Evolutionary conservation across 2,113 vertebrate genomes (phyloP), one percentile per base, ranked within the genome.

Genomic region (Sander lucioperca): DNA sequence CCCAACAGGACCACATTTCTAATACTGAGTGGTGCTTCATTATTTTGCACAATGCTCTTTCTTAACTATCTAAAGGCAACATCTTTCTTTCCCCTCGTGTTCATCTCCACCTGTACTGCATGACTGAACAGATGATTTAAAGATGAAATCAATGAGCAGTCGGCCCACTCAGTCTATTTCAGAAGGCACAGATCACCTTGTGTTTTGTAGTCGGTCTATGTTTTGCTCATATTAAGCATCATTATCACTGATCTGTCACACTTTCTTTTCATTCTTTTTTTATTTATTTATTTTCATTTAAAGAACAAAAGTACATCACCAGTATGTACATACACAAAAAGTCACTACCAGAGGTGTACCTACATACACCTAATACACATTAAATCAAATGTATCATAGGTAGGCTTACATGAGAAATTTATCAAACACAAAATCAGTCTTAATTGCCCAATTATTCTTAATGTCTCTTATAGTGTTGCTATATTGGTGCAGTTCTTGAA

Each of bases 141-240:
- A 73, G 57, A 25, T 18, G 36, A 74, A 69, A 88, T 86, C 67
- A 57, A 70, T 86, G 66, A 75, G 64, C 6, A 33, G 25, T 64
- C 47, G 27, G 27, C 19, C 19, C 11, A n/a, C 65, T 74, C 53
- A 25, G 21, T 50, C 19, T 15, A 25, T 61, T 39, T 47, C 43
- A 68, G 2, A 5, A 47, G 30, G 6, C 21, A 27, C 13, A 47
- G 9, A 45, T 59, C 25, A 23, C 5, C 36, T 70, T 0, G 12
- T 51, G 27, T 79, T 76, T 62, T 62, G 7, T 39, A 5, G 43
- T 70, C 50, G 15, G 33, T 62, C 39, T 4, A 11, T 21, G 25
- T 65, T 67, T 47, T 74, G 12, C 21, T 67, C 21, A 12, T 0
- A 5, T 14, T 30, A 43, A 45, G 48, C 39, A 21, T 19, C 39